A percentile compares a stretch with the other conserved stretches of the same genome.
phyloP scores from a whole-genome alignment of 1,140 invertebrate species.

The Uloborus diversus region DNA sequence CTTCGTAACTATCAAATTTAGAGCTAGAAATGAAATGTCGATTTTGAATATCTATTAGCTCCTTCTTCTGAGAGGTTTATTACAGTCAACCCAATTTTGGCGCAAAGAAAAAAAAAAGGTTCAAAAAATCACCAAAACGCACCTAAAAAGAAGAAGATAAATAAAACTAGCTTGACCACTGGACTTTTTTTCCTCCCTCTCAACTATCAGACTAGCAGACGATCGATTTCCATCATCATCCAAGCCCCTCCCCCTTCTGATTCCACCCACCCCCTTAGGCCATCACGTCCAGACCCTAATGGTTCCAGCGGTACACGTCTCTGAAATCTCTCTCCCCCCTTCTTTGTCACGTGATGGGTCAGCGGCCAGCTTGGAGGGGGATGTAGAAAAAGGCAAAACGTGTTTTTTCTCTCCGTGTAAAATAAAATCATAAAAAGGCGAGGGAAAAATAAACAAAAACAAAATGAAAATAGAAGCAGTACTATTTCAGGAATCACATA shows the following conservation, averaged over 20 bases:
- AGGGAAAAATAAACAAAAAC: too few relatives aligned
- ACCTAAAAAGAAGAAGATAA: too few relatives aligned
- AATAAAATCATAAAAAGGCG: too few relatives aligned
- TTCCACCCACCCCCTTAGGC: constrained; percentile 2
- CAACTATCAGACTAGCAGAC: constrained; percentile 35
- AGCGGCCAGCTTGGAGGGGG: constrained; percentile 4
- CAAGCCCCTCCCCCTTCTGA: neutral
- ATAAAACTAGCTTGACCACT: constrained; percentile 33
- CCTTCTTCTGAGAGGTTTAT: too few relatives aligned
- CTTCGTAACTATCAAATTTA: too few relatives aligned
- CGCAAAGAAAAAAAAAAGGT: too few relatives aligned
- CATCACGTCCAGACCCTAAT: constrained; percentile 53
- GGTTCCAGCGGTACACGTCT: constrained; percentile 54
- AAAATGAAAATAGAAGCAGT: too few relatives aligned
- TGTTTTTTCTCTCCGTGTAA: constrained; percentile 43
- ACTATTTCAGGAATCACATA: too few relatives aligned
- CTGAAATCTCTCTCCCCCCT: constrained; percentile 15
- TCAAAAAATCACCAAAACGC: too few relatives aligned
- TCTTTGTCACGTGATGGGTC: constrained; percentile 49
- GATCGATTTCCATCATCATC: constrained; percentile 54
- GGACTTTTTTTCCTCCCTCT: constrained; percentile 25
- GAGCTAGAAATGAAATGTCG: too few relatives aligned
- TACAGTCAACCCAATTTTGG: too few relatives aligned
- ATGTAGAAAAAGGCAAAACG: constrained; percentile 44
- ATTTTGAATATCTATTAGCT: too few relatives aligned